Evolutionary conservation across 1,140 invertebrate genomes (phyloP), one percentile per base, ranked within the genome.

Genomic region (Drosophila lacertosa): DNA sequence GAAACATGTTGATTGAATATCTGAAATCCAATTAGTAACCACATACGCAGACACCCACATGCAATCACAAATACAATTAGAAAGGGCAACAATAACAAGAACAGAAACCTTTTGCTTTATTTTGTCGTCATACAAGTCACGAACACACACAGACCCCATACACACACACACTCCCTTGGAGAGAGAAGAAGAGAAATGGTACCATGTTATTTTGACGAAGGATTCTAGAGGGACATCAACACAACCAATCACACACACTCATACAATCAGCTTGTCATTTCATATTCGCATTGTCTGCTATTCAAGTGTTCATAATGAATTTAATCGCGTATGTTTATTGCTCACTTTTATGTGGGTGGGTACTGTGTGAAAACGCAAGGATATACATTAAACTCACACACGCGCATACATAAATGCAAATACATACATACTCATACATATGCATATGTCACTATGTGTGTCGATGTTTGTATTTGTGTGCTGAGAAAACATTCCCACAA

Each of bases 271-370:
- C 77, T 79, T 81, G 74, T 74, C 77, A 86, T 81, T 88, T 71
- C 65, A 75, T 75, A 88, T 77, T 60, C 82, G 54, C 33, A 82
- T 88, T 86, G 81, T 86, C 64, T 77, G 74, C 59, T 63, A 16
- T 82, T 86, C 82, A 75, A 86, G 82, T 88, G 81, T 80, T 86
- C 70, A 88, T 86, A 86, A 86, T 86, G 77, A 86, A 86, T 77
- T 86, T 86, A 86, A 86, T 86, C 81, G 82, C 82, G 74, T 88
- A 88, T 86, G 81, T 86, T 88, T 86, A 86, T 86, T 86, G 81
- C 81, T 86, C 82, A 86, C 81, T 86, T 86, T 77, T 68, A 40
- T 33, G 22, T 33, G 26, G 37, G 6, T 35, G 39, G n/a, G 45
- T 3, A 44, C 45, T 62, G 44, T 16, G 29, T 24, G 32, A 10